Percentiles rank a stretch among this genome's conserved stretches.
phyloP scores from a whole-genome alignment of 2,113 vertebrate genomes.

The Leptobrachium ailaonicum region DNA sequence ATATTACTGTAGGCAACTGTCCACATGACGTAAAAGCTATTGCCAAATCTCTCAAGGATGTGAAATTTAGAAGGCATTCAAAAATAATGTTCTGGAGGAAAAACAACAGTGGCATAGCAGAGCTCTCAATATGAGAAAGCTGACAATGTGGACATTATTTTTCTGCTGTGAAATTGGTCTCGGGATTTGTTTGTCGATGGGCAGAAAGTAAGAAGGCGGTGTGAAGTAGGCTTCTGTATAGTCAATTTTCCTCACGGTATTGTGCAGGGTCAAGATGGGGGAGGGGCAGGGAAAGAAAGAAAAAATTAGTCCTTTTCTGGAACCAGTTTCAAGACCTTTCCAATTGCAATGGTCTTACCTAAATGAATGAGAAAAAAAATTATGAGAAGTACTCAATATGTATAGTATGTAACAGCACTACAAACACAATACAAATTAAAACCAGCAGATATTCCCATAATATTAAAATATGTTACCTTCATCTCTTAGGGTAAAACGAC shows the following conservation, averaged over 20 bases:
- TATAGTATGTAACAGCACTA: no score
- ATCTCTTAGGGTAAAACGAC: constrained; percentile 94
- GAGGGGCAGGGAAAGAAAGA: not conserved
- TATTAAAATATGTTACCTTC: constrained; percentile 78
- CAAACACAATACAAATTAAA: no score
- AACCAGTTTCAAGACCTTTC: constrained; percentile 99
- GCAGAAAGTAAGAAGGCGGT: constrained; percentile 83
- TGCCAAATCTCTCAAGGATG: constrained; percentile 83
- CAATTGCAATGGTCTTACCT: constrained; percentile 99
- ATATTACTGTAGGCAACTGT: constrained; percentile 81
- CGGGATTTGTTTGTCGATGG: constrained; percentile 78
- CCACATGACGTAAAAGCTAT: constrained; percentile 87
- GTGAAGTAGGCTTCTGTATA: constrained; percentile 84
- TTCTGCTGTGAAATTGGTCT: constrained; percentile 73
- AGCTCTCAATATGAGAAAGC: constrained; percentile 99
- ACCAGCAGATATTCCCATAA: no score
- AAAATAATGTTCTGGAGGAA: constrained; percentile 63
- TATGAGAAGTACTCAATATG: not conserved
- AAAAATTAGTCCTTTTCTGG: constrained; percentile 95
- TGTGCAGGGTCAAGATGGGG: constrained; percentile 74
- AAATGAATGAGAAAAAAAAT: constrained; percentile 48
- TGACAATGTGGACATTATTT: constrained; percentile 88
- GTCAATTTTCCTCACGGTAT: constrained; percentile 81
- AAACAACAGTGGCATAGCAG: constrained; percentile 96
- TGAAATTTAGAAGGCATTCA: constrained; percentile 67